These are phyloP conservation scores for Camponotus floridanus DNA, from an alignment of 1,140 invertebrate species.

Conservation along the genomic window DNA sequence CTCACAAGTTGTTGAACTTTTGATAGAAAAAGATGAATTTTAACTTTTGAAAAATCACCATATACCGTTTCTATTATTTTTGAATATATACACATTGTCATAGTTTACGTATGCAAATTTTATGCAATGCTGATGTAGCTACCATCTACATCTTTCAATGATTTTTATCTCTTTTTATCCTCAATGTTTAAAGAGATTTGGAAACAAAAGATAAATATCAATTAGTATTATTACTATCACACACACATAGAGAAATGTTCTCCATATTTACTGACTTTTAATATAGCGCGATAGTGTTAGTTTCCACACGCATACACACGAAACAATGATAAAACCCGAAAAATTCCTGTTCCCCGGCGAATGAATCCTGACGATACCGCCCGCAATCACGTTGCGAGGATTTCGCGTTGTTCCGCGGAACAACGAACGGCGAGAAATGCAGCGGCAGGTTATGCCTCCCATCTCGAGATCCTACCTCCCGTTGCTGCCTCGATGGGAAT, in stretches of 20 bases:
- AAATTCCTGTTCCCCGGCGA: conserved; percentile 47
- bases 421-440: conserved; percentile 73
- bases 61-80: neutral
- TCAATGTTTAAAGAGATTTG: neutral
- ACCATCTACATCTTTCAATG: neutral
- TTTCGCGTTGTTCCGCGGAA: conserved; percentile 67
- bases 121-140: neutral
- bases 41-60: conserved; percentile 23
- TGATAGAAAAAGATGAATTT: neutral
- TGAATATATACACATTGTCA: neutral
- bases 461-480: conserved; percentile 70
- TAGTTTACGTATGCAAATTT: neutral
- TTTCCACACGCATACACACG: too few relatives aligned
- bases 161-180: neutral
- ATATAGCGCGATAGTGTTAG: neutral
- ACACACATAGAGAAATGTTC: too few relatives aligned
- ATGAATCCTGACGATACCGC: conserved; percentile 55
- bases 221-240: neutral
- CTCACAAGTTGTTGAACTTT: conserved; percentile 3
- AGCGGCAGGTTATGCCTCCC: conserved; percentile 70
- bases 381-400: conserved; percentile 56
- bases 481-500: conserved; percentile 68
- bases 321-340: conserved; percentile 7
- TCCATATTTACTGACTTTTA: neutral
- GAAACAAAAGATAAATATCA: neutral